Percentiles rank a stretch among this genome's conserved stretches.
These are phyloP conservation scores for Encarsia formosa DNA, from an alignment of 2,888 invertebrate species.

Conservation along the genomic window DNA sequence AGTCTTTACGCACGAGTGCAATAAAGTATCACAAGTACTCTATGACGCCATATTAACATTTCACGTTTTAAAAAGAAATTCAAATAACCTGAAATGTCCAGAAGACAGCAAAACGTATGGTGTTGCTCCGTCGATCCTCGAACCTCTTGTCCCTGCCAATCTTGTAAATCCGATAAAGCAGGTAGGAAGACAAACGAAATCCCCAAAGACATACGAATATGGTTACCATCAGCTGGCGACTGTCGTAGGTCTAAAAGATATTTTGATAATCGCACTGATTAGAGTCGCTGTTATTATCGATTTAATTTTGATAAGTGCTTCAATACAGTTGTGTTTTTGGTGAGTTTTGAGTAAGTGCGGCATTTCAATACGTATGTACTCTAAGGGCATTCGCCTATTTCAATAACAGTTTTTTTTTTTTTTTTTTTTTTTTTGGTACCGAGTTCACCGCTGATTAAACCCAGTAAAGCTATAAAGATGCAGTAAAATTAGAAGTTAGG, in stretches of 20 bases:
- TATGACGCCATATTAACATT: too few relatives aligned
- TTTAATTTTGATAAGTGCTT: too few relatives aligned
- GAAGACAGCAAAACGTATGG: slow-evolving; percentile 84
- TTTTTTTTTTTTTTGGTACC: neutral
- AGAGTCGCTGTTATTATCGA: neutral
- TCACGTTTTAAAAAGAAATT: too few relatives aligned
- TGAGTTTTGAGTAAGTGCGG: slow-evolving; percentile 2
- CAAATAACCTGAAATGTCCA: slow-evolving; percentile 88
- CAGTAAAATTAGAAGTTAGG: too few relatives aligned
- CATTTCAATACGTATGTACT: too few relatives aligned
- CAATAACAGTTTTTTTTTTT: slow-evolving; percentile 1
- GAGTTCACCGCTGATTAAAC: too few relatives aligned
- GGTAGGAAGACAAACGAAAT: slow-evolving; percentile 76
- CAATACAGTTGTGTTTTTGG: neutral
- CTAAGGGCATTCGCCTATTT: slow-evolving; percentile 24
- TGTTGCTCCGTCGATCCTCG: slow-evolving; percentile 82
- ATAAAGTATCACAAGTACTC: too few relatives aligned
- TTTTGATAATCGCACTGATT: neutral
- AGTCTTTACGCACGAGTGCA: too few relatives aligned
- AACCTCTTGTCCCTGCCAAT: slow-evolving; percentile 88
- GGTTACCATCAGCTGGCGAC: slow-evolving; percentile 87
- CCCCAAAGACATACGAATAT: slow-evolving; percentile 87
- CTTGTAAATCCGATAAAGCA: slow-evolving; percentile 85
- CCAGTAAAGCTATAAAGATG: too few relatives aligned
- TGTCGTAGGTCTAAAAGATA: slow-evolving; percentile 68